A percentile compares a stretch with the other conserved stretches of the same genome.
These are phyloP conservation scores for Sporophila hypoxantha DNA, from an alignment of 2,113 vertebrate genomes.

Conservation along the genomic window DNA sequence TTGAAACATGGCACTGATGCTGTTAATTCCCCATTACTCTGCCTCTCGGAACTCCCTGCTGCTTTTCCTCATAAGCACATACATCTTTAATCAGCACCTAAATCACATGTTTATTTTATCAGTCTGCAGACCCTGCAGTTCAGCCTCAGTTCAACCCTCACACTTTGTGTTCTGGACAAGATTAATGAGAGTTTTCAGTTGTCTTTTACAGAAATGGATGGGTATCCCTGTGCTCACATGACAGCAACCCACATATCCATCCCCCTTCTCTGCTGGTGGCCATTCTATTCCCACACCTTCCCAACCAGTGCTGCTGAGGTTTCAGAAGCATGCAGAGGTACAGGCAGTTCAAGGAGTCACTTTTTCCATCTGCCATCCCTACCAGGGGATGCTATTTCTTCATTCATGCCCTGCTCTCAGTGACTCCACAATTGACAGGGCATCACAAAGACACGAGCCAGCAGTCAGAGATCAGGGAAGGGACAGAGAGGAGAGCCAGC, in stretches of 20 bases:
- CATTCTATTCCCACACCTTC: not conserved
- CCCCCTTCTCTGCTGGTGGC: not conserved
- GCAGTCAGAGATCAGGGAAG: not conserved
- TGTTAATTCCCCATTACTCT: not conserved
- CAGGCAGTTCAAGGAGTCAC: not conserved
- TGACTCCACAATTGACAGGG: fast-evolving
- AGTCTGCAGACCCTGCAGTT: not conserved
- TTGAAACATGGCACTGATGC: not conserved
- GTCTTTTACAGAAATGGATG: not conserved
- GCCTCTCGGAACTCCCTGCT: not conserved
- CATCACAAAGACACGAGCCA: not conserved
- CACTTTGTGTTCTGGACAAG: not conserved
- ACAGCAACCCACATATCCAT: not conserved
- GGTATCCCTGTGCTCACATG: not conserved
- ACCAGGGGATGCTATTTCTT: fast-evolving
- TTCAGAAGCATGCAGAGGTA: not conserved
- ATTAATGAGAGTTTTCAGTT: not conserved
- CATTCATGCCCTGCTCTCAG: not conserved
- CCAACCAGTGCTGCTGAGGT: not conserved
- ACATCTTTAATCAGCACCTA: slow-evolving; percentile 1
- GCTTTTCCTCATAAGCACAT: not conserved
- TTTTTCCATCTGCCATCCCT: not conserved
- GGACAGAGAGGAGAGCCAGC: not conserved
- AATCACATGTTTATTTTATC: slow-evolving; percentile 4
- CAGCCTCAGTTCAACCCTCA: not conserved